Base-by-base conservation (phyloP, 2,888 invertebrate genomes). In the Chloroclysta siterata region DNA sequence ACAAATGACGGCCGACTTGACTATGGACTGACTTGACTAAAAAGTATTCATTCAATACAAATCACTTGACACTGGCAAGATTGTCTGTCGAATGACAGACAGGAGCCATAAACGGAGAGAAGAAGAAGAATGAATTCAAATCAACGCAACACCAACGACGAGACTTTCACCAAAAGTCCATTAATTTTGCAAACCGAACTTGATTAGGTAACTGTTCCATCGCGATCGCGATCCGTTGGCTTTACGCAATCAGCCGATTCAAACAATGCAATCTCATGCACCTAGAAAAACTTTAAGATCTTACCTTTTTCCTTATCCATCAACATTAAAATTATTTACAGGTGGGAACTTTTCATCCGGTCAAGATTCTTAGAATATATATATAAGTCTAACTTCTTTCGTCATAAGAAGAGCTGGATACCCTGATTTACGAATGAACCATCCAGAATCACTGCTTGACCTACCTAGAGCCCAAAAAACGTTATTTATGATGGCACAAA, bases 101-200 rank as follows among this genome's bases (percentile, higher is more conserved):
- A n/a, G n/a, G n/a, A n/a, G n/a, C n/a, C n/a, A n/a, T n/a, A n/a
- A n/a, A n/a, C n/a, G n/a, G n/a, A n/a, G n/a, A n/a, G n/a, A n/a
- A n/a, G n/a, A n/a, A n/a, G n/a, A n/a, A n/a, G n/a, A n/a, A n/a
- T n/a, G n/a, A n/a, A 13, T 50, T 14, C 28, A 52, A 55, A 29
- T 41, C 14, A 13, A 10, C 39, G 53, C 46, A 28, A 55, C 46
- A 47, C 11, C 39, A 52, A 55, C 46, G 41, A 53, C 46, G 22
- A 53, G 44, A 70, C 74, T 72, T 74, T 72, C 72, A 70, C 74
- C 58, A 51, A 53, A 65, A 56, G 53, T 36, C 54, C 48, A 64
- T 66, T 68, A 63, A 67, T 68, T 68, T 72, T 53, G 68, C 69
- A 67, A 66, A 63, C 47, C 51, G 15, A 65, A 68, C 57, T 62